phyloP scores from a whole-genome alignment of 2,888 invertebrate species.

The Aromia moschata region DNA sequence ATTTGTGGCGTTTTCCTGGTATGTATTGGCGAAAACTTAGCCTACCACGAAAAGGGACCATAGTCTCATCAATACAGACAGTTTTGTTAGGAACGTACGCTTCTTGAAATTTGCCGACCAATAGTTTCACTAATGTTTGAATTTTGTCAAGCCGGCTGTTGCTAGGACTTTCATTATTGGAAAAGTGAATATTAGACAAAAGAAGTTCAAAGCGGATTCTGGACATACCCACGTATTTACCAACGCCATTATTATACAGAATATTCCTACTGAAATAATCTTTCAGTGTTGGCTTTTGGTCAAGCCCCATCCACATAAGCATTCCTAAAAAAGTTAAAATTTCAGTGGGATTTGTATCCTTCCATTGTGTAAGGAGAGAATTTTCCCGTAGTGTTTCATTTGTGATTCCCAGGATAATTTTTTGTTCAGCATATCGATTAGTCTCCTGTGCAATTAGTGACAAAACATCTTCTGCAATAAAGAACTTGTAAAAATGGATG shows the following conservation, averaged over 20 bases:
- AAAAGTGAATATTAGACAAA: slow-evolving; percentile 32
- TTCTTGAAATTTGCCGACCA: slow-evolving; percentile 40
- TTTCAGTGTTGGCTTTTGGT: slow-evolving; percentile 30
- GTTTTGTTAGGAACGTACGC: slow-evolving; percentile 37
- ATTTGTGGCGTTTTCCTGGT: slow-evolving; percentile 42
- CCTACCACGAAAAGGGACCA: slow-evolving; percentile 47
- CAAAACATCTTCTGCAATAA: background rate
- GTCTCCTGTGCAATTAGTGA: background rate
- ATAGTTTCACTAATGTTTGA: slow-evolving; percentile 26
- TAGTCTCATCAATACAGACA: slow-evolving; percentile 46
- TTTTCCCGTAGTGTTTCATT: background rate
- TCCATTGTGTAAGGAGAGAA: background rate
- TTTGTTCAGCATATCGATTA: background rate
- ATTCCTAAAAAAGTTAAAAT: slow-evolving; percentile 36
- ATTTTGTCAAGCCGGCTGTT: slow-evolving; percentile 33
- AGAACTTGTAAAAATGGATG: background rate
- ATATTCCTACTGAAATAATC: slow-evolving; percentile 27
- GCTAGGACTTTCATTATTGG: slow-evolving; percentile 32
- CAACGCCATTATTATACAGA: slow-evolving; percentile 14
- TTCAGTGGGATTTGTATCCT: slow-evolving; percentile 18
- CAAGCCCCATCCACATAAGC: slow-evolving; percentile 39
- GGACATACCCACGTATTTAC: slow-evolving; percentile 17
- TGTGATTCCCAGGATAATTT: background rate
- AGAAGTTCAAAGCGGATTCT: slow-evolving; percentile 28
- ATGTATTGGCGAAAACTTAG: slow-evolving; percentile 41